Evolutionary conservation across 2,113 vertebrate genomes (phyloP), one percentile per base, ranked within the genome.

Genomic region (Tyto alba): DNA sequence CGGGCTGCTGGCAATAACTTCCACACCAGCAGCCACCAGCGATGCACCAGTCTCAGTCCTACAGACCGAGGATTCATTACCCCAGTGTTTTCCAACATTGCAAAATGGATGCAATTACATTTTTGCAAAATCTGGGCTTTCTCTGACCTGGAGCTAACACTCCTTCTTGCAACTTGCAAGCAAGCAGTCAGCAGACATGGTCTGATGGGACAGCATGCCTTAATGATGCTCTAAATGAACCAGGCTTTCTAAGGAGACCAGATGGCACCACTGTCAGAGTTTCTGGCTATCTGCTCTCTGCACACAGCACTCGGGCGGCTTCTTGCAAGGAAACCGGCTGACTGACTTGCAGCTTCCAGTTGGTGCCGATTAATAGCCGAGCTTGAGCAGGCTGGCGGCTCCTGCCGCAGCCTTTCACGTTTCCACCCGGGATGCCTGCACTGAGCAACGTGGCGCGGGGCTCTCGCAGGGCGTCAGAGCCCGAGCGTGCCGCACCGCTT

Each of bases 401-500:
- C 32, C 4, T 12, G 81, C 72, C 21, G 60, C 62, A 59, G 87
- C 62, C 6, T 69, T 56, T 57, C 20, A 1, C 4, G 48, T 19
- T 74, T 32, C 48, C 29, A 27, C 21, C 48, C 8, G 10, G 48
- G 53, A 45, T 53, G 14, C 36, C 48, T 27, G 21, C 13, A 10
- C 43, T 4, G 13, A n/a, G 21, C 6, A 38, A 27, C 2, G 1
- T 11, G 55, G 43, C 2, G 34, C 38, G 4, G 22, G 55, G 38
- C 8, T 52, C 64, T 43, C 8, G 13, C 17, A 23, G 34, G 67
- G 22, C 20, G 29, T 20, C 5, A 6, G 45, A 43, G 48, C 48
- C 23, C 3, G 8, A 45, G n/a, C 1, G 16, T 20, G 66, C 32
- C 0, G 1, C 10, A 4, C 27, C 3, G 2, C 71, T 60, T 1